A percentile compares a stretch with the other conserved stretches of the same genome.
These are phyloP conservation scores for Hedychridium roseum DNA, from an alignment of 2,888 invertebrate genomes.

Conservation along the genomic window DNA sequence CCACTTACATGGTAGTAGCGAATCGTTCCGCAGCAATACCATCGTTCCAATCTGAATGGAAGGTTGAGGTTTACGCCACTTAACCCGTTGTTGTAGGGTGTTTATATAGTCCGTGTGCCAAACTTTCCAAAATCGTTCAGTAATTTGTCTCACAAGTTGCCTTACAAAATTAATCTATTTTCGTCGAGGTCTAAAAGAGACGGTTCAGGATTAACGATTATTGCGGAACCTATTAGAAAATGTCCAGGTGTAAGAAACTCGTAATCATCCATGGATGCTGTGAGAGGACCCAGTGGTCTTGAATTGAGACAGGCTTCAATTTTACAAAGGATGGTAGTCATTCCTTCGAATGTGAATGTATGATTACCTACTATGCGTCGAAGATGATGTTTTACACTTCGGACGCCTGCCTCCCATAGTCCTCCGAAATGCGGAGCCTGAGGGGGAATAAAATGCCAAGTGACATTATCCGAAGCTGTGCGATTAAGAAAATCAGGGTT, in stretches of 20 bases:
- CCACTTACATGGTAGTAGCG: no score
- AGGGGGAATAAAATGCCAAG: background rate
- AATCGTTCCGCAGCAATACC: no score
- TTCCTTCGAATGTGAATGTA: background rate
- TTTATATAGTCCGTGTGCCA: constrained; percentile 4
- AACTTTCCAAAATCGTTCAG: constrained; percentile 3
- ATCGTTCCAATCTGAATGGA: no score
- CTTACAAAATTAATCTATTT: background rate
- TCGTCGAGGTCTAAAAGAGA: background rate
- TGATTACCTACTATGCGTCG: background rate
- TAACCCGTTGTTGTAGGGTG: constrained; percentile 3
- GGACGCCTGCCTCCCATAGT: background rate
- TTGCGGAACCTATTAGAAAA: background rate
- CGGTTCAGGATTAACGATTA: background rate
- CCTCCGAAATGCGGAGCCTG: background rate
- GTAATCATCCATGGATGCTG: background rate
- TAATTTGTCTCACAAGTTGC: background rate
- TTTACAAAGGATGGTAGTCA: background rate
- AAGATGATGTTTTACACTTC: background rate
- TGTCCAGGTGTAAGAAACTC: background rate
- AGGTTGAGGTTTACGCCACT: background rate
- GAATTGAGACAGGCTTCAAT: background rate
- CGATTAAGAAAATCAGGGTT: background rate
- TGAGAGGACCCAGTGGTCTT: background rate
- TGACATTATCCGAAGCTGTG: background rate